Evolutionary conservation across 2,113 vertebrate genomes (phyloP), one percentile per base, ranked within the genome.

Genomic region (Argyrosomus japonicus): DNA sequence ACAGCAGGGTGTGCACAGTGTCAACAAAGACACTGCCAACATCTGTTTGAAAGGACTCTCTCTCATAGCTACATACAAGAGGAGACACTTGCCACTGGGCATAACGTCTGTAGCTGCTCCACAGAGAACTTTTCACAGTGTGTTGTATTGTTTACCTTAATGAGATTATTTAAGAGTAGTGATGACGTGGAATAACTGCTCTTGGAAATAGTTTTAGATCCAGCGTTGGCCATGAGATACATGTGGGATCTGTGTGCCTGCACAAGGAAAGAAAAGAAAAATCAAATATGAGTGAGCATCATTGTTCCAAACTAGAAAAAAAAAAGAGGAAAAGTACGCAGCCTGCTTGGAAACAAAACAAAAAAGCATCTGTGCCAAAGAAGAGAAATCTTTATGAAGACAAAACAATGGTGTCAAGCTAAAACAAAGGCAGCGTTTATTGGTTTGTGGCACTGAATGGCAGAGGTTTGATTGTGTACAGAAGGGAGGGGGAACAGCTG

Each of bases 371-470:
- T 85, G 68, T 89, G 87, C 90, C 82, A 90, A 81, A 85, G 77
- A 84, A 84, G 60, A 89, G 81, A 92, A 93, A 88, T 88, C 85
- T 89, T 92, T 84, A 92, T 89, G 54, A 82, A 87, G 76, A 81
- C 79, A 72, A 88, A 91, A 92, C 89, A 94, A 94, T 93, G 86
- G 91, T 92, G 92, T 90, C 86, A 83, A 71, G 77, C 83, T 85
- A 27, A 93, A 90, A 95, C 94, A 95, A 95, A 95, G 91, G 82
- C 84, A 29, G 53, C 48, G 32, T 92, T 95, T 93, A 92, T 92
- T 88, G 83, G 88, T 80, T 83, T 82, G 85, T 86, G 84, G 77
- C 83, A 68, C 87, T 91, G 92, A 94, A 90, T 87, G 85, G 88
- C 78, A 91, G 80, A 90, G 82, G 79, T 93, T 90, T 93, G 91